Conservation (phyloP, 2,797 vertebrate species). For the Sebastes ruberrimus region DNA sequence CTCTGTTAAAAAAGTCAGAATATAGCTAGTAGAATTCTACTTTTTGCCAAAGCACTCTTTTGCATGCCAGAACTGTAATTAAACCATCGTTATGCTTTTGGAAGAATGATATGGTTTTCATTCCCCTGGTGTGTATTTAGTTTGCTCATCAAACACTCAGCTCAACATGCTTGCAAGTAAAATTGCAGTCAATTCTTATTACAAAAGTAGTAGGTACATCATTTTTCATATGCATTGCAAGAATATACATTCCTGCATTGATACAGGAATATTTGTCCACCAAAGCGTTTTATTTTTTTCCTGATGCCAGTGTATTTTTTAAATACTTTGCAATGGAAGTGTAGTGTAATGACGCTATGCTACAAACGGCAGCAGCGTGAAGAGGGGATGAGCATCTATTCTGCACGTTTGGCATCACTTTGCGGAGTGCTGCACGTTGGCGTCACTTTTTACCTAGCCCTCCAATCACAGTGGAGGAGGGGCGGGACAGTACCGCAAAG, state of each 20-base stretch:
- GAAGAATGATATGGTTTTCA: not conserved
- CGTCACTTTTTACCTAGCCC: no score
- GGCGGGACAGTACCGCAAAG: no score
- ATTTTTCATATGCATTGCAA: not conserved
- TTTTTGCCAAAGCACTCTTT: not conserved
- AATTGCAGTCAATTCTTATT: not conserved
- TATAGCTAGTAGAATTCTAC: not conserved
- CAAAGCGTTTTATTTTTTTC: no score
- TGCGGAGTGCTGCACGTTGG: no score
- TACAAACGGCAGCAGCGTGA: no score
- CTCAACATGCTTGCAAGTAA: not conserved
- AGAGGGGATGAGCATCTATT: no score
- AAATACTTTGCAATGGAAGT: no score
- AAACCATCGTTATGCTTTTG: not conserved
- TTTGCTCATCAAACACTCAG: not conserved
- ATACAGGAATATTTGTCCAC: no score
- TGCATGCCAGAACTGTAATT: not conserved
- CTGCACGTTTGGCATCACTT: no score
- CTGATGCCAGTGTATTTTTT: rapidly evolving
- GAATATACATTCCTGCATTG: not conserved
- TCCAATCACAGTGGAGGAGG: no score
- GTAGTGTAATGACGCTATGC: no score
- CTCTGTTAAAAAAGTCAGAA: not conserved
- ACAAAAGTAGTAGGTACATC: no score
- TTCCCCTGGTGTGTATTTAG: not conserved